A percentile compares a stretch with the other conserved stretches of the same genome.
These are phyloP conservation scores for Rhyacichthys aspro DNA, from an alignment of 2,797 vertebrate species.

Conservation along the genomic window DNA sequence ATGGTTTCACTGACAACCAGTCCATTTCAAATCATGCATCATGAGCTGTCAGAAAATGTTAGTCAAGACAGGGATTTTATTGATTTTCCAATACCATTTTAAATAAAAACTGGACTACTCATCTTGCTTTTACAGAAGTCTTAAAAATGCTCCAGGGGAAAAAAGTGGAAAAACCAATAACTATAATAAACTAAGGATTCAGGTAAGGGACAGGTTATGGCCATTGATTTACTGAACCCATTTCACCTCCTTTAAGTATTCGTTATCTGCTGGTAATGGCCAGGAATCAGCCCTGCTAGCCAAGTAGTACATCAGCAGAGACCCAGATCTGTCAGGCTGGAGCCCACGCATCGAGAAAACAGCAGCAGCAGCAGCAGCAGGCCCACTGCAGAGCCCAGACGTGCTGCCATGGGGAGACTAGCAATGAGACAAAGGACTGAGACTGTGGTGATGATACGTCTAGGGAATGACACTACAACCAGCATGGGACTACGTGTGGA, in stretches of 20 bases:
- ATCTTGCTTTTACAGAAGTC: too few species aligned
- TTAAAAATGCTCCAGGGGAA: too few species aligned
- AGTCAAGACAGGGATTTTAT: too few species aligned
- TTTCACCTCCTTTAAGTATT: slow-evolving; percentile 33
- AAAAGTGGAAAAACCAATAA: not conserved
- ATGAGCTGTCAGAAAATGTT: too few species aligned
- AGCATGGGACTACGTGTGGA: not conserved
- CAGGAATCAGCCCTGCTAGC: slow-evolving; percentile 42
- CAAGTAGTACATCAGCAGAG: slow-evolving; percentile 54
- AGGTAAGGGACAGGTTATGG: slow-evolving; percentile 13
- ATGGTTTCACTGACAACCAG: not conserved
- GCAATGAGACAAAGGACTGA: not conserved
- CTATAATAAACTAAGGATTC: slow-evolving; percentile 8
- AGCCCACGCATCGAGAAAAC: slow-evolving; percentile 47
- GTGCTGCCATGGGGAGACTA: not conserved
- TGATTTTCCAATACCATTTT: too few species aligned
- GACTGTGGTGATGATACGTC: not conserved
- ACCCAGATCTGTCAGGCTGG: slow-evolving; percentile 70
- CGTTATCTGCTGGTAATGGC: slow-evolving; percentile 45
- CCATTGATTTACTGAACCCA: slow-evolving; percentile 24
- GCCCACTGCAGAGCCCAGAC: slow-evolving; percentile 13
- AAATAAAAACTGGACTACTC: too few species aligned
- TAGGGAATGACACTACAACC: not conserved
- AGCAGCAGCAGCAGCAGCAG: slow-evolving; percentile 36
- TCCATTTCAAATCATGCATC: not conserved